Evolutionary conservation across 2,113 vertebrate species (phyloP), one percentile per base, ranked within the genome.

Genomic region (Nannospalax galili): DNA sequence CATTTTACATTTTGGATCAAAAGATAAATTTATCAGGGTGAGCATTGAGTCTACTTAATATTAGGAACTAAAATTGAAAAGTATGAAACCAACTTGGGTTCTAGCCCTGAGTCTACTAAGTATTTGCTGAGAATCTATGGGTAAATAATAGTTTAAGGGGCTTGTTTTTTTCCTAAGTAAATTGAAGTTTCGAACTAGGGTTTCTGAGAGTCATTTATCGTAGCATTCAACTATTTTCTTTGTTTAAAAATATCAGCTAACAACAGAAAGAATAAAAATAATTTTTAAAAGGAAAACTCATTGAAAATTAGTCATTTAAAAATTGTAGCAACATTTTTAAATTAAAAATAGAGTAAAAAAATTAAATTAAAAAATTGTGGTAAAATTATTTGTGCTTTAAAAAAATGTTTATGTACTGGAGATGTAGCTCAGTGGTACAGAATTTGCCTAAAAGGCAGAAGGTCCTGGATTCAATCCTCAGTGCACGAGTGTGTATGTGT

Each of bases 241-340:
- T 69, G 37, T 84, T 95, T 79, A 84, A 90, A 96, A 90, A 67
- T 69, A 86, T 87, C 78, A 64, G 35, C 40, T 93, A 85, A 88
- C 10, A 82, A 81, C 2, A 78, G 42, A 90, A 92, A 75, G 15
- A 60, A n/a, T n/a, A n/a, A n/a, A n/a, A n/a, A n/a, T 58, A 60
- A 60, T 32, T 84, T 70, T 28, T 64, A 58, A 72, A 96, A 87
- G 73, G 3, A 73, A 92, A 96, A 74, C 14, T 65, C n/a, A 69
- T 12, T 72, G 72, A 52, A 90, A 81, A 75, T 45, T 35, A 62
- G 69, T 67, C 16, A 26, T 42, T 89, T 62, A 81, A 84, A 89
- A 78, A 90, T 32, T 52, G 16, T 62, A 24, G 4, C 4, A 62
- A 17, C 37, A 12, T 74, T 40, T 80, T 79, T 81, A 52, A 52